Evolutionary conservation across 92 coral and sea anemone genomes (phyloP).

Genomic region (Desmophyllum pertusum): DNA sequence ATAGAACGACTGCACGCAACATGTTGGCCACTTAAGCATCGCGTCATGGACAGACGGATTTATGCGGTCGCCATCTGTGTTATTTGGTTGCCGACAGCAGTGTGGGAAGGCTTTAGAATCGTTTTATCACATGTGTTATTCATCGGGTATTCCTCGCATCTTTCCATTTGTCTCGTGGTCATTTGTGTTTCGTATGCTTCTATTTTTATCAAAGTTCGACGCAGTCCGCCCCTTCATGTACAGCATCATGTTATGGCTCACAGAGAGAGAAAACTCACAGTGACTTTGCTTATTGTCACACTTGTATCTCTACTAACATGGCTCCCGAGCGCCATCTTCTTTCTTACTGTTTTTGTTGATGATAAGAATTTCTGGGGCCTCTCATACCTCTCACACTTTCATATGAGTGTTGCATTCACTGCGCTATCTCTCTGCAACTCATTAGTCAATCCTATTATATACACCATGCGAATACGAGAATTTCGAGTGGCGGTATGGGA

Average conservation of each 20-base stretch:
- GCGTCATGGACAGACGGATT: background rate
- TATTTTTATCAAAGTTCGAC: background rate
- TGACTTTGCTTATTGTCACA: background rate
- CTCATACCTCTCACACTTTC: background rate
- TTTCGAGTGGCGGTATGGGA: background rate
- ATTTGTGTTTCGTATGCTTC: background rate
- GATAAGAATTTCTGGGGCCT: background rate
- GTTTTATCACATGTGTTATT: background rate
- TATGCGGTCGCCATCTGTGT: background rate
- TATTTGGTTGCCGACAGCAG: background rate
- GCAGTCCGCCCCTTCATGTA: background rate
- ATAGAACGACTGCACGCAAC: conserved; percentile 2
- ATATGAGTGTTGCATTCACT: background rate
- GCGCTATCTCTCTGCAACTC: conserved; percentile 8
- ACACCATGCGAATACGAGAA: background rate
- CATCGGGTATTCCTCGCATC: background rate
- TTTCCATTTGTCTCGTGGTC: background rate
- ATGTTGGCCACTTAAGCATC: background rate
- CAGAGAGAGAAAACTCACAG: background rate
- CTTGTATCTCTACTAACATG: background rate
- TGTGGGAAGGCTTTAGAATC: conserved; percentile 3
- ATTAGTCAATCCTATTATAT: conserved; percentile 18
- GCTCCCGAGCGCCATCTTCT: background rate
- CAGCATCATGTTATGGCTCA: background rate
- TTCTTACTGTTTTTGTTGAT: background rate